phyloP scores from a whole-genome alignment of 2,888 invertebrate genomes.

The Reticulitermes lucifugus region DNA sequence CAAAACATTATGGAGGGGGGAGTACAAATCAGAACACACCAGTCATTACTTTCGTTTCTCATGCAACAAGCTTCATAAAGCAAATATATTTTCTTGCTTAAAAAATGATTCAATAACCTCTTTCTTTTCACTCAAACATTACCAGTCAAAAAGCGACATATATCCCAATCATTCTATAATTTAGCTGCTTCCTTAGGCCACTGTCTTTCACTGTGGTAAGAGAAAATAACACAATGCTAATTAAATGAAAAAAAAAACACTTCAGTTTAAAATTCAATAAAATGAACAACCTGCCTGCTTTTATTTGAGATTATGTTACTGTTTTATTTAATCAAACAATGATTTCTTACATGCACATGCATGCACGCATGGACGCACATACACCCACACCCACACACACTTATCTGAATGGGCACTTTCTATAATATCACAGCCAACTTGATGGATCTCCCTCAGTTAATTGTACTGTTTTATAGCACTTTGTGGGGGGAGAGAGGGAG shows the following conservation, averaged over 20 bases:
- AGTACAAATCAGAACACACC: constrained; percentile 13
- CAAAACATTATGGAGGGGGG: constrained; percentile 3
- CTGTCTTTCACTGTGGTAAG: background rate
- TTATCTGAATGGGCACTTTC: too few relatives aligned
- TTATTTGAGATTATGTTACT: too few relatives aligned
- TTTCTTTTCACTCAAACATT: constrained; percentile 16
- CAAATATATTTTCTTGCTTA: constrained; percentile 37
- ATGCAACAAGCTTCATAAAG: constrained; percentile 45
- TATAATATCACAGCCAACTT: too few relatives aligned
- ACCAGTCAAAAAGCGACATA: constrained; percentile 22
- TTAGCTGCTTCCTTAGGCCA: background rate
- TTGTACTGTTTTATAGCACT: too few relatives aligned
- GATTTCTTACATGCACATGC: too few relatives aligned
- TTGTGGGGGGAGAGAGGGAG: too few relatives aligned
- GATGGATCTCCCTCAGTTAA: too few relatives aligned
- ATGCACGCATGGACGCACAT: too few relatives aligned
- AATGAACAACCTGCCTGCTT: too few relatives aligned
- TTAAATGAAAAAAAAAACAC: background rate
- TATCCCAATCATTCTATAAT: background rate
- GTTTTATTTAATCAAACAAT: too few relatives aligned
- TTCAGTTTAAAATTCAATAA: background rate
- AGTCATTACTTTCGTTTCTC: background rate
- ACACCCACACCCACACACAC: too few relatives aligned
- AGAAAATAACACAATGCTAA: background rate
- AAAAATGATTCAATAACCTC: constrained; percentile 6